Percentiles rank a stretch among this genome's conserved stretches.
These are phyloP conservation scores for Geopemphigus sp. DNA, from an alignment of 1,140 invertebrate genomes.

Conservation along the genomic window DNA sequence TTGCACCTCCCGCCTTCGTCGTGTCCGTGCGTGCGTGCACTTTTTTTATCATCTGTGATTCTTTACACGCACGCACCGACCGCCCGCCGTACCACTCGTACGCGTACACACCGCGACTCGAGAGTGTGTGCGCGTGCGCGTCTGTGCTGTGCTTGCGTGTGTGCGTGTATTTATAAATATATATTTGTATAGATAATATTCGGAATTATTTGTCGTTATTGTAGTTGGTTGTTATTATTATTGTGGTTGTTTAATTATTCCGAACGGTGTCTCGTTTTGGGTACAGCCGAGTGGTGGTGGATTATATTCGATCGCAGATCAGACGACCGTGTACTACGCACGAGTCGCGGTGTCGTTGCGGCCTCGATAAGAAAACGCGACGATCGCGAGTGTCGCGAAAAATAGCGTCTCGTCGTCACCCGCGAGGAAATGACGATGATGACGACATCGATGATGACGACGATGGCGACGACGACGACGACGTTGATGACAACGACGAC, in stretches of 20 bases:
- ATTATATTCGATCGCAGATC: too few relatives aligned
- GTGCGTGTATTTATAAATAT: background rate
- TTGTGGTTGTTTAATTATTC: background rate
- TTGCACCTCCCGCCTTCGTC: background rate
- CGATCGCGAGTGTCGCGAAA: too few relatives aligned
- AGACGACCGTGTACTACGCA: too few relatives aligned
- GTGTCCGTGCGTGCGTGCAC: background rate
- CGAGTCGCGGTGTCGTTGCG: background rate
- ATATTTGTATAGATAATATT: background rate
- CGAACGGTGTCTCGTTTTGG: too few relatives aligned
- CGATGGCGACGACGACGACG: too few relatives aligned
- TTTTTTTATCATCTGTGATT: conserved; percentile 41
- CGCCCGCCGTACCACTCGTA: background rate
- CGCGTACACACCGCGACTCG: background rate
- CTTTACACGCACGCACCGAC: conserved; percentile 8
- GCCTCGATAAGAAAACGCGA: background rate
- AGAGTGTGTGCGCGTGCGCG: background rate
- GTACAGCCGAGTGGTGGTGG: too few relatives aligned
- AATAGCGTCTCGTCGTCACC: too few relatives aligned
- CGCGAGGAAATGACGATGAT: too few relatives aligned
- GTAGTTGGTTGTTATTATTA: background rate
- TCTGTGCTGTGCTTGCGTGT: too few relatives aligned
- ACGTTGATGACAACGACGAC: too few relatives aligned
- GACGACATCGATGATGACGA: too few relatives aligned
- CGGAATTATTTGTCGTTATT: background rate